Conservation (phyloP, 2,888 invertebrate genomes). For the Luffia ferchaultella region DNA sequence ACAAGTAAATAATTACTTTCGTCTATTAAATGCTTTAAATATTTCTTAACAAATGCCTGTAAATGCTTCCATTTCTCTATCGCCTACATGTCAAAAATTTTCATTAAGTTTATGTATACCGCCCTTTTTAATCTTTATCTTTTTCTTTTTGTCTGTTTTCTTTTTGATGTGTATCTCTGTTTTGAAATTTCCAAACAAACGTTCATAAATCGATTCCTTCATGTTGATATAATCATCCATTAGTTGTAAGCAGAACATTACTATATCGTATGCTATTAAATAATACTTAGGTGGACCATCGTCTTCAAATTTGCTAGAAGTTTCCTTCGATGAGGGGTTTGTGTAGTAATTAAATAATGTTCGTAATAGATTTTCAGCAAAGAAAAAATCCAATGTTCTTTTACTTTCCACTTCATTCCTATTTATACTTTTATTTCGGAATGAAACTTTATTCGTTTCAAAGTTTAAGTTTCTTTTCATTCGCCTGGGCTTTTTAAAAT, state of each 20-base stretch:
- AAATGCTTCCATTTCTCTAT: no score
- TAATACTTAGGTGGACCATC: slow-evolving; percentile 37
- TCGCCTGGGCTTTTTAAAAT: not conserved
- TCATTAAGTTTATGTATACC: slow-evolving; percentile 14
- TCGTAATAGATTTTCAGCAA: slow-evolving; percentile 25
- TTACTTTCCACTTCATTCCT: not conserved
- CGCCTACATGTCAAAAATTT: no score
- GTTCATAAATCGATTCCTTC: slow-evolving; percentile 27
- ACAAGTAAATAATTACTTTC: no score
- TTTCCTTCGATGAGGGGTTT: slow-evolving; percentile 28
- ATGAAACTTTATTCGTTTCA: not conserved
- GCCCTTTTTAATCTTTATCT: slow-evolving; percentile 16
- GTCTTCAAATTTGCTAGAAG: not conserved
- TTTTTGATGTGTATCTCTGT: not conserved
- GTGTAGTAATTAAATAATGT: slow-evolving; percentile 26
- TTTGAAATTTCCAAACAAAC: slow-evolving; percentile 15
- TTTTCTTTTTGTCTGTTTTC: slow-evolving; percentile 8
- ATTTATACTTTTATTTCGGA: not conserved
- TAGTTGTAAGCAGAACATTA: slow-evolving; percentile 38
- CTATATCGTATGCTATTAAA: slow-evolving; percentile 31
- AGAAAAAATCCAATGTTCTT: slow-evolving; percentile 21
- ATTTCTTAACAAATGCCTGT: no score
- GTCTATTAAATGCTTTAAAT: no score
- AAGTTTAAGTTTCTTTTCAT: not conserved
- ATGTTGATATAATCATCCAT: slow-evolving; percentile 38